Evolutionary conservation across 2,888 invertebrate species (phyloP), one percentile per base, ranked within the genome.

Genomic region (Agrotis segetum): DNA sequence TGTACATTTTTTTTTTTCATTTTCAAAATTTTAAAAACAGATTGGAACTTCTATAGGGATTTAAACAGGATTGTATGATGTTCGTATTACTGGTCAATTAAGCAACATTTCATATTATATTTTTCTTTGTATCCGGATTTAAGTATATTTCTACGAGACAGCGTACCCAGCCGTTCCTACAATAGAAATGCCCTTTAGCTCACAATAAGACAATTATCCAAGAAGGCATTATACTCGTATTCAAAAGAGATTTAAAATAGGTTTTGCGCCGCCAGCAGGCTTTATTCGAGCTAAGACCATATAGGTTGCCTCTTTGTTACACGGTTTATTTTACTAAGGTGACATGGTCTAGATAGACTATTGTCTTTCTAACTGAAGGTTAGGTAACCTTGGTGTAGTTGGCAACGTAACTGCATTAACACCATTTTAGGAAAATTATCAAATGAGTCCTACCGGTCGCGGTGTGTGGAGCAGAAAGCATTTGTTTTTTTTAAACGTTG

Each of bases 301-400:
- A 11, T 40, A 19, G 52, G n/a, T 40, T 16, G 34, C n/a, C 5
- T 14, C 17, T 46, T 19, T 21, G 49, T 16, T 13, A 5, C 3
- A 6, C 17, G n/a, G 19, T 46, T 16, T 77, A 46, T 46, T 52
- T 52, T 52, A 68, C 56, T 50, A 76, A 76, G n/a, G 7, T 34
- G 56, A 58, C 19, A 56, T 3, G 61, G 13, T 29, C 19, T n/a
- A 73, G 55, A 3, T 40, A 13, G 4, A 16, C 47, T 44, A 34
- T 66, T 50, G 67, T 66, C 21, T n/a, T 11, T 46, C 3, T 16
- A 6, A 44, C 53, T 62, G 19, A 53, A 55, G 17, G 9, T 17
- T 17, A 58, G 11, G 4, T 14, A 14, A 34, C 56, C 50, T 46
- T 19, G 24, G 6, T 21, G 46, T 7, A 47, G 19, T 14, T 11